phyloP scores from a whole-genome alignment of 2,888 invertebrate species.

The Venustoraphidia nigricollis region DNA sequence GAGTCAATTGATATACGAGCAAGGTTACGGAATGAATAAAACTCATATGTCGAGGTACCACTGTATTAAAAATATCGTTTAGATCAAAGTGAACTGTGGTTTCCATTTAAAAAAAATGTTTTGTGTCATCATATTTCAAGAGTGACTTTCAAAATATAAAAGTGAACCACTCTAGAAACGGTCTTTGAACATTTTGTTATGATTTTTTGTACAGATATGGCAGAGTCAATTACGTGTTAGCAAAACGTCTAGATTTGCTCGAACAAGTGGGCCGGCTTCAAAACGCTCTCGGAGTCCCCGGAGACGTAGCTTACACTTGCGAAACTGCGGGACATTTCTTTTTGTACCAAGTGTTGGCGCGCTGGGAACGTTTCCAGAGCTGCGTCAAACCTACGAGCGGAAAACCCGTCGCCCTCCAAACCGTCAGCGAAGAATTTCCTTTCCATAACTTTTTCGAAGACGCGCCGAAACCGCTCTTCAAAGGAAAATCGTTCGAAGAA shows the following conservation, averaged over 20 bases:
- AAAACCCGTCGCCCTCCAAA: slow-evolving; percentile 28
- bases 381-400: slow-evolving; percentile 36
- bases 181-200: not conserved
- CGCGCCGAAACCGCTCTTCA: slow-evolving; percentile 86
- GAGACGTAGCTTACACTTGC: slow-evolving; percentile 91
- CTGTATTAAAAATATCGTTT: no score
- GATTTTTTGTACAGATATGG: slow-evolving; percentile 54
- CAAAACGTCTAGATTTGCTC: slow-evolving; percentile 80
- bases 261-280: slow-evolving; percentile 79
- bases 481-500: slow-evolving; percentile 55
- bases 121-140: no score
- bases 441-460: slow-evolving; percentile 87
- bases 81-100: no score
- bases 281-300: slow-evolving; percentile 66
- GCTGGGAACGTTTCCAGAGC: slow-evolving; percentile 80
- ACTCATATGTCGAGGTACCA: no score
- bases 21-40: no score
- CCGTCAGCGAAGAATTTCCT: slow-evolving; percentile 72
- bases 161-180: not conserved
- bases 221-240: slow-evolving; percentile 93
- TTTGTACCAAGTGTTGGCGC: slow-evolving; percentile 78
- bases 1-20: no score
- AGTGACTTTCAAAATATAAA: slow-evolving; percentile 2
- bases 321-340: slow-evolving; percentile 98
- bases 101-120: not conserved